Evolutionary conservation across 2,888 invertebrate genomes (phyloP), one percentile per base, ranked within the genome.

Genomic region (Escarpia spicata): DNA sequence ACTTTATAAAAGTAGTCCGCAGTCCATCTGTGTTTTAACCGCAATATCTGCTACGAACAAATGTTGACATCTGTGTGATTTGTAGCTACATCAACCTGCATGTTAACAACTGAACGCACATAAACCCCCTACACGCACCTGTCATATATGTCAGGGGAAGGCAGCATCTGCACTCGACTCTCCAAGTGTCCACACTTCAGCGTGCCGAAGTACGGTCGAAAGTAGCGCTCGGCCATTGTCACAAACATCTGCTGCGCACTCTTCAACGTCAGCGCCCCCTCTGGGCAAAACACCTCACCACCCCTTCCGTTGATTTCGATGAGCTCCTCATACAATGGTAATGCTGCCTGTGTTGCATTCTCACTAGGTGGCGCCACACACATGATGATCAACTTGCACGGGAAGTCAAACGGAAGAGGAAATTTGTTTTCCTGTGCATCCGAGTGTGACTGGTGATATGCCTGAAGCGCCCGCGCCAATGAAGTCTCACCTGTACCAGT

Each of bases 381-480:
- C 58, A 97, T 95, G 43, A 97, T 95, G 93, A 97, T 98, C 94
- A 99, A 97, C 96, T 98, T 98, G 92, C 98, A 98, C 19, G 98
- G 98, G 96, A 98, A 98, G 15, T 98, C 97, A 95, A 98, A 98
- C 9, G 98, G 98, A 60, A 98, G 96, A 58, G 98, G 98, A 94
- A 98, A 97, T 44, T 97, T 97, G 95, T 94, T 94, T 4, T 95
- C 95, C 31, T 94, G 93, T 58, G 95, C 92, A 37, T 94, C 93
- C 43, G 92, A 92, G 92, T 92, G 94, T 89, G 92, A 93, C 58
- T 94, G 94, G n/a, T 94, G 93, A 94, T 94, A 94, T 15, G 94
- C 94, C 91, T 96, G 95, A 12, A 96, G 96, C 0, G 97, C 97
- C 92, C 97, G 97, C 92, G 97, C 97, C 4, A 98, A 96, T 0